Base-by-base conservation (phyloP, 2,888 invertebrate species). In the Tetheella fluctuosa region DNA sequence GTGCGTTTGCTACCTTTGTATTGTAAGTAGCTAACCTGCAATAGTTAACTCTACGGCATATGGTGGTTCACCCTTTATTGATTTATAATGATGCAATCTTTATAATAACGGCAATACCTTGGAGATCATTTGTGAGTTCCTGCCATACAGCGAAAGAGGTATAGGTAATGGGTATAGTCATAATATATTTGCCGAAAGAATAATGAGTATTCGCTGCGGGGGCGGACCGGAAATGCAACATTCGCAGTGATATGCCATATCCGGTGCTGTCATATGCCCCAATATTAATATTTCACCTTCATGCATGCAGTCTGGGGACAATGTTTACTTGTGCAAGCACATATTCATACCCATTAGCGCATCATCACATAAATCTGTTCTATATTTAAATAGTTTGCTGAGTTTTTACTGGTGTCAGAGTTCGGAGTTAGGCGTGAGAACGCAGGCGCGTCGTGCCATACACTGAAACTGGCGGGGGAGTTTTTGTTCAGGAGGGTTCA, bases 121-220 rank as follows among this genome's bases (percentile, higher is more conserved):
- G 58, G 66, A 72, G 71, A 84, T 84, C 80, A 77, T 84, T 84
- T 82, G 77, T 74, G 78, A 77, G 79, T 79, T 80, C 83, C 79
- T 67, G 62, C 48, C 48, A 10, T 48, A 20, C 59, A 67, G 62
- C 64, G 73, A 73, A 76, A 69, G 71, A 82, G 83, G 83, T 88
- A n/a, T n/a, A 82, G 83, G 83, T 88, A 87, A 90, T 86, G 83
- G 86, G 77, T 86, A 72, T 69, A 89, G 92, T 92, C 92, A 91
- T 83, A 92, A 91, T 88, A 90, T 91, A 88, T 89, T 92, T 90
- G 90, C 91, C 84, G 86, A 85, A 86, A 90, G 91, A 92, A 86
- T 91, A 89, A 92, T 91, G 90, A 81, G 78, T 81, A 76, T 81
- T 85, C 86, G 80, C 87, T 74, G 83, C 83, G 75, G 85, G 87